phyloP scores from a whole-genome alignment of 2,797 vertebrate species.

The Sus cebifrons region DNA sequence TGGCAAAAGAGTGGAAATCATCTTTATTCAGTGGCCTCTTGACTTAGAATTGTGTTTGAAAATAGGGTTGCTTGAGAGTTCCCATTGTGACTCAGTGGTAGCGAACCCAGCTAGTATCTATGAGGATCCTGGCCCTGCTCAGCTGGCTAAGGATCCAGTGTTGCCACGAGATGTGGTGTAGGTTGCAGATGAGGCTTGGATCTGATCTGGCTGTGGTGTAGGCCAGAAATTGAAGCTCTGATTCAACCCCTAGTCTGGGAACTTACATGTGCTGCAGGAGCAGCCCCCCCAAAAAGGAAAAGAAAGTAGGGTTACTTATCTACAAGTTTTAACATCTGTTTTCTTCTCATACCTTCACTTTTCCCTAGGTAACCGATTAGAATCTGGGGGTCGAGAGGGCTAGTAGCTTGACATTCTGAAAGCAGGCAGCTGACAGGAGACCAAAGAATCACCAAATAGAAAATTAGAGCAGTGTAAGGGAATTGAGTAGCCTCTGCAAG shows the following conservation, averaged over 20 bases:
- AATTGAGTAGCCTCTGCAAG: not conserved
- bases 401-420: not conserved
- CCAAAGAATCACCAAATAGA: not conserved
- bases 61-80: not conserved
- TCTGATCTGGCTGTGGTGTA: too few relatives aligned
- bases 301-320: not conserved
- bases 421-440: not conserved
- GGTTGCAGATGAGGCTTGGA: too few relatives aligned
- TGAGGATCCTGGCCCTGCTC: too few relatives aligned
- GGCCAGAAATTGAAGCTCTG: too few relatives aligned
- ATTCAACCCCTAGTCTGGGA: too few relatives aligned
- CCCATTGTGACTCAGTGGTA: too few relatives aligned
- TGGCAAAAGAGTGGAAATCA: not conserved
- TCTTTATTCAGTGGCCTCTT: not conserved
- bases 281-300: too few relatives aligned
- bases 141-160: too few relatives aligned
- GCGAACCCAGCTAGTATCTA: too few relatives aligned
- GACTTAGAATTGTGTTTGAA: slow-evolving; percentile 19
- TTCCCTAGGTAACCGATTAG: not conserved
- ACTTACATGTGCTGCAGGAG: too few relatives aligned
- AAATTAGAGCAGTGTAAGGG: not conserved
- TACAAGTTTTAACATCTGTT: not conserved
- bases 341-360: not conserved
- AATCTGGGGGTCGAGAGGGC: not conserved
- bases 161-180: too few relatives aligned